Conservation (phyloP, 2,888 invertebrate species). For the Coelopa pilipes region DNA sequence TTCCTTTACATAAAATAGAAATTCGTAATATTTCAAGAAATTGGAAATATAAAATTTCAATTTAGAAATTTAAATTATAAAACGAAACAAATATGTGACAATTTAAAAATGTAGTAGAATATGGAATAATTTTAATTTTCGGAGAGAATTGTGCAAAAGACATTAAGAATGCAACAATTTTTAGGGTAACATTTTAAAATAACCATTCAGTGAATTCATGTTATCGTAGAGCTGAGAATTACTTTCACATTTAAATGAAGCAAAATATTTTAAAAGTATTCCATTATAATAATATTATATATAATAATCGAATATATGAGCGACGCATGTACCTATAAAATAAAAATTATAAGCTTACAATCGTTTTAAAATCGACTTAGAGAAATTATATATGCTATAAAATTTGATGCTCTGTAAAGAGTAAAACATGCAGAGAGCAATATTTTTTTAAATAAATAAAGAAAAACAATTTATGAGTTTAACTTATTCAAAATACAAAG, state of each 20-base stretch:
- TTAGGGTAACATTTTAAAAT: slow-evolving; percentile 8
- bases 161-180: slow-evolving; percentile 1
- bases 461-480: slow-evolving; percentile 2
- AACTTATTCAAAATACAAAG: too few species aligned
- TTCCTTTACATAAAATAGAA: not conserved
- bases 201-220: not conserved
- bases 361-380: slow-evolving; percentile 1
- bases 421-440: slow-evolving; percentile 33
- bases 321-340: not conserved
- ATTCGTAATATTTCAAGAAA: not conserved
- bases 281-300: not conserved
- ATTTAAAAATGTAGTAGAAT: not conserved
- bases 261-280: slow-evolving; percentile 2
- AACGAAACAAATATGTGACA: not conserved
- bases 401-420: not conserved
- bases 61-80: not conserved
- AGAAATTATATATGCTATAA: slow-evolving; percentile 7
- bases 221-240: not conserved
- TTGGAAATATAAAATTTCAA: too few species aligned
- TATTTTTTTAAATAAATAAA: slow-evolving; percentile 37
- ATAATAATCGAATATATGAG: slow-evolving; percentile 11
- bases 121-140: slow-evolving; percentile 13
- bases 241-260: not conserved
- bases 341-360: not conserved
- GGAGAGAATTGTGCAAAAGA: slow-evolving; percentile 12